Conservation (phyloP, 2,113 vertebrate species). For the Macrotis lagotis region DNA sequence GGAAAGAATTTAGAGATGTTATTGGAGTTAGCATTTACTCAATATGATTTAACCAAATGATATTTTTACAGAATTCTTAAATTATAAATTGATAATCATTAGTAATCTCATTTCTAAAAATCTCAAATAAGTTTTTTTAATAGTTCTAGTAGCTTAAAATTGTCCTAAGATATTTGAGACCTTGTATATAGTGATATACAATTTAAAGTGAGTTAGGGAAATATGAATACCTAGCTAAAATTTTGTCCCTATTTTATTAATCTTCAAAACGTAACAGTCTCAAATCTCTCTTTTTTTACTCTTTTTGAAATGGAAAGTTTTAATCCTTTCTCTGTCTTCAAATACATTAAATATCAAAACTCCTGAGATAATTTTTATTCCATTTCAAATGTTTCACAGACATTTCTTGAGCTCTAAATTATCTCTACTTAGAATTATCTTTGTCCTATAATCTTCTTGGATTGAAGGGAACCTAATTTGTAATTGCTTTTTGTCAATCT, state of each 20-base stretch:
- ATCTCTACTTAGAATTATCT: neutral
- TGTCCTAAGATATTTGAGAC: neutral
- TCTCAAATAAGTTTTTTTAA: neutral
- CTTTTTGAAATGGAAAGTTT: neutral
- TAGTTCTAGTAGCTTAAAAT: neutral
- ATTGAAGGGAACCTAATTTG: neutral
- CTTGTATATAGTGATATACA: neutral
- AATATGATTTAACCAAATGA: neutral
- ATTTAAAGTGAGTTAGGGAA: neutral
- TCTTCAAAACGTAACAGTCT: neutral
- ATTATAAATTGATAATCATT: neutral
- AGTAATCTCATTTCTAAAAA: neutral
- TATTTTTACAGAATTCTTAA: neutral
- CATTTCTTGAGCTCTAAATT: neutral
- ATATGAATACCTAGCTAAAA: neutral
- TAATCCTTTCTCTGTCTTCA: too few relatives aligned
- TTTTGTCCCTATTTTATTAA: neutral
- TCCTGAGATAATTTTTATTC: neutral
- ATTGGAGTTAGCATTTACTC: neutral
- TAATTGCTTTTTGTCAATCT: neutral
- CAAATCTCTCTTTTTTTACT: neutral
- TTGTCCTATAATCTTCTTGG: neutral
- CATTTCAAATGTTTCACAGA: neutral
- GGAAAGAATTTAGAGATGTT: neutral
- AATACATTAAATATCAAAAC: neutral